Percentiles rank a stretch among this genome's conserved stretches.
phyloP scores from a whole-genome alignment of 2,888 invertebrate genomes.

The Oconnorella tubifera region DNA sequence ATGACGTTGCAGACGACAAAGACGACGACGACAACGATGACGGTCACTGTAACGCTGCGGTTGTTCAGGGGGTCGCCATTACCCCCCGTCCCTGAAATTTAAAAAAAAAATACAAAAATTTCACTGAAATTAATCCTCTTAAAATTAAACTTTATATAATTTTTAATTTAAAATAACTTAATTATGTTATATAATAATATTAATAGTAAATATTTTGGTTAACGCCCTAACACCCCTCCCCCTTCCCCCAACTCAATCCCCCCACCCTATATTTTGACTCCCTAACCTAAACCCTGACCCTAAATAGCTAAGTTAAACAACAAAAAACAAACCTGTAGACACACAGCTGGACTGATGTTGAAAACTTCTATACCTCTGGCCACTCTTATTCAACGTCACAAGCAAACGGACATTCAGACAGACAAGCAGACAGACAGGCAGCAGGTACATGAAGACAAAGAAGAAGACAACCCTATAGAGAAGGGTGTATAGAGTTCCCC shows the following conservation, averaged over 20 bases:
- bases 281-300: too few species aligned
- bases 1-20: slow-evolving; percentile 30
- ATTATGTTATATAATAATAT: too few species aligned
- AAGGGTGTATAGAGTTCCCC: slow-evolving; percentile 26
- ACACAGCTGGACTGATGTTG: not conserved
- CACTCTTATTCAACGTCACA: slow-evolving; percentile 3
- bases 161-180: too few species aligned
- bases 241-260: too few species aligned
- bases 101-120: too few species aligned
- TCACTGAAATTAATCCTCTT: too few species aligned
- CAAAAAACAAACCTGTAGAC: slow-evolving; percentile 1
- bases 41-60: slow-evolving; percentile 26
- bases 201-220: too few species aligned
- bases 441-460: slow-evolving; percentile 31
- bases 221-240: too few species aligned
- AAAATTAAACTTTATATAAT: too few species aligned
- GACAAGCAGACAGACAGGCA: slow-evolving; percentile 29
- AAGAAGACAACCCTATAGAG: slow-evolving; percentile 29
- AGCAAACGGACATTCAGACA: slow-evolving; percentile 29
- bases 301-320: too few species aligned
- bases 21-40: slow-evolving; percentile 31
- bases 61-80: not conserved
- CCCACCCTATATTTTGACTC: too few species aligned
- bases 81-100: too few species aligned
- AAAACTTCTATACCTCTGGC: not conserved